Conservation (phyloP, 2,888 invertebrate genomes). For the Belgica antarctica region DNA sequence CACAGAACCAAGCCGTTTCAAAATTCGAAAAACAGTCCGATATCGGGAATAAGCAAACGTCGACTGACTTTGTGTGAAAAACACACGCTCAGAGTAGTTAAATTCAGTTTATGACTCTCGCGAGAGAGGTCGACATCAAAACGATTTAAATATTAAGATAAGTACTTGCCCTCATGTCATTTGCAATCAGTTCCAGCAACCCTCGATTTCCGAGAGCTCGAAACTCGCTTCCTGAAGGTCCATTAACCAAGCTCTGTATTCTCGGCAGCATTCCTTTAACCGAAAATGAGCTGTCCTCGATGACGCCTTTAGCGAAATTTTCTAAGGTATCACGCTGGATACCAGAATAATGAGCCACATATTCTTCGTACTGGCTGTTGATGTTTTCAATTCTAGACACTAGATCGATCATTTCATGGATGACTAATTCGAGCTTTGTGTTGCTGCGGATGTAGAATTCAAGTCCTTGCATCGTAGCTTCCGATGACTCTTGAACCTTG, state of each 20-base stretch:
- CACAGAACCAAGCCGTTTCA: no score
- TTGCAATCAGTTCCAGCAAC: slow-evolving; percentile 54
- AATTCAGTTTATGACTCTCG: no score
- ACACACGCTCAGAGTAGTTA: no score
- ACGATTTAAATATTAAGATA: no score
- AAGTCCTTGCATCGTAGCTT: slow-evolving; percentile 52
- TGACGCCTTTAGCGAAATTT: slow-evolving; percentile 68
- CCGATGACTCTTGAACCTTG: slow-evolving; percentile 42
- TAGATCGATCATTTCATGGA: slow-evolving; percentile 64
- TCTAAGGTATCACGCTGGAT: slow-evolving; percentile 66
- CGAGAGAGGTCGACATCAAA: no score
- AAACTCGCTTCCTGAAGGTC: slow-evolving; percentile 54
- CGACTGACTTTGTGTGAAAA: no score
- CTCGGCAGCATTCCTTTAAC: slow-evolving; percentile 65
- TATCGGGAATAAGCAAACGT: no score
- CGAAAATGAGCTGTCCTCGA: slow-evolving; percentile 66
- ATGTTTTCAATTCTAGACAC: slow-evolving; percentile 61
- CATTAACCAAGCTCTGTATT: slow-evolving; percentile 62
- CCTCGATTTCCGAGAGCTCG: slow-evolving; percentile 56
- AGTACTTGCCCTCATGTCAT: slow-evolving; percentile 47
- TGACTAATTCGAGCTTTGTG: slow-evolving; percentile 59
- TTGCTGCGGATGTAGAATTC: slow-evolving; percentile 49
- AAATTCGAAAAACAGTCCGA: no score
- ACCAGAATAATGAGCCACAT: slow-evolving; percentile 57
- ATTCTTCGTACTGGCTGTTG: slow-evolving; percentile 62